Evolutionary conservation across 2,888 invertebrate species (phyloP).

Genomic region (Geotrupes spiniger): DNA sequence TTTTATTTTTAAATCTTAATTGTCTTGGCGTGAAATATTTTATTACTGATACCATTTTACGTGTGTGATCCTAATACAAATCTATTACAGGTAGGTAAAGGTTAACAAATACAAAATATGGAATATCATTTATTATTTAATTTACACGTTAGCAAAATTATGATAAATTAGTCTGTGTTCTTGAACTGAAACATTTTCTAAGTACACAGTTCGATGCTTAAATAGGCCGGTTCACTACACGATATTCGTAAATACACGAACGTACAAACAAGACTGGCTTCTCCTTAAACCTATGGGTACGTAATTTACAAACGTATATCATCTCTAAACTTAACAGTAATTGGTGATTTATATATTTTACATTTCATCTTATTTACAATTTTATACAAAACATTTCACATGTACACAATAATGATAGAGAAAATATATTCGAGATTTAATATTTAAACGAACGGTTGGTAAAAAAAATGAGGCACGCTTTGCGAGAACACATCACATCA

Average conservation of each 20-base stretch:
- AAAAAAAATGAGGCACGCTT: conserved; percentile 7
- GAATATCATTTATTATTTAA: conserved; percentile 14
- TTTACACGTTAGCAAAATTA: conserved; percentile 18
- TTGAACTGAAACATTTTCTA: conserved; percentile 18
- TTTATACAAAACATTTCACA: conserved; percentile 5
- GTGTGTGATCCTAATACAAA: too few species aligned
- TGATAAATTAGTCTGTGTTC: conserved; percentile 23
- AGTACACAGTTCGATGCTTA: conserved; percentile 30
- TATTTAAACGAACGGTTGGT: not conserved
- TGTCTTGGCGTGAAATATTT: too few species aligned
- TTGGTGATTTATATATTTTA: conserved; percentile 16
- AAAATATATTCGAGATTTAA: conserved; percentile 8
- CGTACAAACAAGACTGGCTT: conserved; percentile 20
- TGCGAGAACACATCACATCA: not conserved
- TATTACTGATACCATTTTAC: too few species aligned
- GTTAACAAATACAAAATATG: conserved; percentile 2
- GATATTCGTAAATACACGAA: conserved; percentile 18
- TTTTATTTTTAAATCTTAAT: too few species aligned
- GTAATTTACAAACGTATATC: not conserved
- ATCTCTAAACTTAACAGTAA: not conserved
- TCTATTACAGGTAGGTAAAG: too few species aligned
- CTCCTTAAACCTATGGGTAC: conserved; percentile 12
- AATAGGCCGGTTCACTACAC: conserved; percentile 37
- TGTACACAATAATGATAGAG: conserved; percentile 7
- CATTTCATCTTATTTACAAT: conserved; percentile 3